Percentiles rank a stretch among this genome's conserved stretches.
These are phyloP conservation scores for Meleagris gallopavo DNA, from an alignment of 2,113 vertebrate species.

Conservation along the genomic window DNA sequence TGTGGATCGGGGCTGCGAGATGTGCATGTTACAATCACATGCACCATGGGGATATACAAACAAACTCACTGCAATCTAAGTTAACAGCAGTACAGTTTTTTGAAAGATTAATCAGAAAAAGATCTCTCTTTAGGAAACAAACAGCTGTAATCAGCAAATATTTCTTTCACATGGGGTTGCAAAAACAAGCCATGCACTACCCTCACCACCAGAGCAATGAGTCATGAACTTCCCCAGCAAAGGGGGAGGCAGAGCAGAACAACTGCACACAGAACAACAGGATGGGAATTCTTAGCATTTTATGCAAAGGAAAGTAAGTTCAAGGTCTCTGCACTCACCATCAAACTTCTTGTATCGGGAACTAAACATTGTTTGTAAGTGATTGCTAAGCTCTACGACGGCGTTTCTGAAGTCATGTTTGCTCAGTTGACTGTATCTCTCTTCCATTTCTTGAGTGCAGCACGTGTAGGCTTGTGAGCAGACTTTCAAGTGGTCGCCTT, in stretches of 20 bases:
- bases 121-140: constrained; percentile 12
- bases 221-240: constrained; percentile 32
- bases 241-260: background rate
- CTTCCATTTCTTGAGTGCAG: constrained; percentile 98
- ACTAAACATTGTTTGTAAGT: constrained; percentile 88
- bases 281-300: background rate
- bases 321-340: constrained; percentile 71
- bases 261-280: background rate
- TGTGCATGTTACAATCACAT: fast-evolving
- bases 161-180: background rate
- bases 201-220: background rate
- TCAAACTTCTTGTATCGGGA: constrained; percentile 93
- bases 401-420: constrained; percentile 90
- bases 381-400: constrained; percentile 86
- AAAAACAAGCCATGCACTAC: constrained; percentile 51
- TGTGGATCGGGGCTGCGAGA: background rate
- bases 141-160: constrained; percentile 50
- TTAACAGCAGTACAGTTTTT: background rate
- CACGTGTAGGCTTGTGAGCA: constrained; percentile 93
- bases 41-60: fast-evolving
- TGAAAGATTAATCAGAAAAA: background rate
- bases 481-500: constrained; percentile 94
- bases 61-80: background rate
- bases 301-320: background rate
- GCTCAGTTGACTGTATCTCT: constrained; percentile 93